Evolutionary conservation across 2,888 invertebrate genomes (phyloP), one percentile per base, ranked within the genome.

Genomic region (Orthosia gracilis): DNA sequence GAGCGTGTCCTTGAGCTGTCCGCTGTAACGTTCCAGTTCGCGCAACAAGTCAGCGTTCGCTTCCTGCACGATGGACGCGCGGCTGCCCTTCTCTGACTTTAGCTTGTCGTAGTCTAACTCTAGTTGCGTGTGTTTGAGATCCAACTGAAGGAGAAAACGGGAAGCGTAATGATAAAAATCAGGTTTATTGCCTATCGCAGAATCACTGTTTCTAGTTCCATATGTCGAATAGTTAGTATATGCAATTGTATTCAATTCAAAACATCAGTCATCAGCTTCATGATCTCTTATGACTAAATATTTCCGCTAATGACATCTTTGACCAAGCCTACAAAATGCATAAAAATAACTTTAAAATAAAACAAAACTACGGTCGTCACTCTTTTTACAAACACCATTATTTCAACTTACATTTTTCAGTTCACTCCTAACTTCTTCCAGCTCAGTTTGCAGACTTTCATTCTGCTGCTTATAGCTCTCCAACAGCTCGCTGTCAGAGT

Each of bases 1-100:
- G 5, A 95, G 90, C 55, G 97, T 96, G 71, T 97, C 97, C 65
- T 97, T 97, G 0, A 97, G 91, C 57, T 97, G 93, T 13, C 93
- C 93, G 80, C 96, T 96, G 70, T 95, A 95, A 0, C 96, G 94
- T 83, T 97, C 97, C 72, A 97, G 86, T 61, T 97, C 97, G 0
- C 94, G 89, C 75, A 95, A 69, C 45, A 96, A 83, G 69, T 96
- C 96, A 0, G 94, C 93, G 70, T 95, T 94, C 0, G 95, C 94
- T 69, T 94, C 94, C 66, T 94, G 94, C 47, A 92, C 95, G 15
- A 94, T 88, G 1, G 95, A 94, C 18, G 96, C 95, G 31, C 95
- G 92, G 55, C 94, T 93, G 0, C 94, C 94, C 59, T 91, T 93
- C 82, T 95, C 95, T 0, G 80, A 80, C 73, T 92, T 94, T 13